Conservation (phyloP, 2,888 invertebrate genomes). For the Torymus aiolomorphi region DNA sequence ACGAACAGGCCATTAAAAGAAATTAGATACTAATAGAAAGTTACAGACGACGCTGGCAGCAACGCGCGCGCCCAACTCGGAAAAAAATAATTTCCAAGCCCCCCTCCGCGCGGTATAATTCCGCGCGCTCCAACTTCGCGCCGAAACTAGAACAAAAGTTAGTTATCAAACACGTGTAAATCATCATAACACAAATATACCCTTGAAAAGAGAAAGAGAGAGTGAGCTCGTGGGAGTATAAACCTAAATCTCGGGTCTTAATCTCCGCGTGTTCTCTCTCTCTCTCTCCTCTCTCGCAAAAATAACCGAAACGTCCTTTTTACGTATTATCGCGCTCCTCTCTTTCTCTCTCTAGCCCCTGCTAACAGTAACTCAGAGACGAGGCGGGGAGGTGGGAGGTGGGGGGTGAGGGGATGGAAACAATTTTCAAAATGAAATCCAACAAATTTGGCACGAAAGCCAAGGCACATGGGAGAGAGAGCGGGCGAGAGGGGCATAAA, state of each 20-base stretch:
- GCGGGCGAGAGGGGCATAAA: conserved; percentile 32
- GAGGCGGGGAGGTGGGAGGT: neutral
- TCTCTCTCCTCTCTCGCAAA: conserved; percentile 14
- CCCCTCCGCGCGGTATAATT: neutral
- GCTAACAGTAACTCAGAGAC: conserved; percentile 20
- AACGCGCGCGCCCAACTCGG: too few relatives aligned
- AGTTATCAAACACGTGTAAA: conserved; percentile 51
- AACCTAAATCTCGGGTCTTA: conserved; percentile 47
- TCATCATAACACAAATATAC: conserved; percentile 42
- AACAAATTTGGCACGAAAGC: conserved; percentile 56
- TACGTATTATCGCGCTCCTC: conserved; percentile 39
- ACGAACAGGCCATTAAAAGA: too few relatives aligned
- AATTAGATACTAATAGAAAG: neutral
- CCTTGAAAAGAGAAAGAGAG: conserved; percentile 22
- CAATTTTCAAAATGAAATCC: conserved; percentile 57
- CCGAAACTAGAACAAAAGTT: conserved; percentile 49
- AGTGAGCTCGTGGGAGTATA: conserved; percentile 11
- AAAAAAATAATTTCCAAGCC: conserved; percentile 18
- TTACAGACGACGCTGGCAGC: neutral
- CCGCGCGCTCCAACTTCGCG: neutral
- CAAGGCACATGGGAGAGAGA: conserved; percentile 23
- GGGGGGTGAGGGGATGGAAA: conserved; percentile 31
- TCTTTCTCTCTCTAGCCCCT: neutral
- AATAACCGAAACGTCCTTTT: conserved; percentile 37
- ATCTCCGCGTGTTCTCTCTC: conserved; percentile 17